Evolutionary conservation across 2,888 invertebrate genomes (phyloP), one percentile per base, ranked within the genome.

Genomic region (Lamproptera curius): DNA sequence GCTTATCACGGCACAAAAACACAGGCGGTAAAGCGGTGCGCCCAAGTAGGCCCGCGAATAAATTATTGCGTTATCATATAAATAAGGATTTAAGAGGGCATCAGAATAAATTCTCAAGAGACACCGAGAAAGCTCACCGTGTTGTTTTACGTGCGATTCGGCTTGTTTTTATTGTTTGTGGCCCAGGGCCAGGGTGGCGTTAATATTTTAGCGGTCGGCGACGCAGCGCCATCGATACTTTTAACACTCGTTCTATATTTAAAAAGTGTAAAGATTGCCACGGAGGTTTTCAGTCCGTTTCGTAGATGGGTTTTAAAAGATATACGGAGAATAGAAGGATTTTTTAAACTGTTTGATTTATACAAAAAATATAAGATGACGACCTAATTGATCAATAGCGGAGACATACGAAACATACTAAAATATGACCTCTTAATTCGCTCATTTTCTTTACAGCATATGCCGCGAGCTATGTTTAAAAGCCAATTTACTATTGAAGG

Each of bases 21-120:
- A 6, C 16, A 13, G 34, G 26, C 9, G 6, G 3, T 15, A 4
- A 10, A 13, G 20, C 9, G 33, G 20, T 49, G 23, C 50, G 37
- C 53, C 55, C 55, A 56, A 56, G 58, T 53, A 59, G 59, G 57
- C 42, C 55, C 61, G n/a, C 38, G 53, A 53, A 73, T 75, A 75
- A 83, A 73, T 79, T 79, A 82, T 75, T 61, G 70, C 74, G 72
- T 77, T 76, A 78, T 80, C 76, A 76, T 80, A 82, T 84, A 84
- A 82, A 83, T 81, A 84, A 83, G 80, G 82, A 80, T 83, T 83
- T 82, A 77, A 70, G 66, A 62, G 59, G 61, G 69, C 73, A 73
- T 75, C 72, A 70, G 68, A 71, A 76, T 76, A 77, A 75, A 76
- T 78, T 77, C 70, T 63, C 60, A 34, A 26, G 59, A 63, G 65